A percentile compares a stretch with the other conserved stretches of the same genome.
phyloP scores from a whole-genome alignment of 2,888 invertebrate genomes.

The Syrista parreyssii region DNA sequence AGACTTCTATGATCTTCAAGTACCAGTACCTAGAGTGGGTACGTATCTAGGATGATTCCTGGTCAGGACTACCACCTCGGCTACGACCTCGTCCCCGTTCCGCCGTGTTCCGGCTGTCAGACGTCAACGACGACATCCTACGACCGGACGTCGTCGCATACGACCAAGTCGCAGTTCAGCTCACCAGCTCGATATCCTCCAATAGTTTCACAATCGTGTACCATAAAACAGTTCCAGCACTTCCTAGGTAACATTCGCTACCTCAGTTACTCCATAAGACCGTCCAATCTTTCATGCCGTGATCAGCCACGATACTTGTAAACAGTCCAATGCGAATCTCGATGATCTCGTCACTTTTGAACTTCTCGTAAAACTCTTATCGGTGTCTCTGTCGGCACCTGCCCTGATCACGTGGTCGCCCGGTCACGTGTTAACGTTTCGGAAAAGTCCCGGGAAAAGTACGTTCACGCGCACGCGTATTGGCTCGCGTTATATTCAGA shows the following conservation, averaged over 20 bases:
- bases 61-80: neutral
- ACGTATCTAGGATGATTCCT: neutral
- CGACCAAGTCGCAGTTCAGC: neutral
- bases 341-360: neutral
- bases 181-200: neutral
- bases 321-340: no score
- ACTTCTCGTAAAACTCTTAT: neutral
- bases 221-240: neutral
- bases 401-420: neutral
- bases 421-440: constrained; percentile 26
- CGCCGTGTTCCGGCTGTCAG: neutral
- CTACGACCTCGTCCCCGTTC: neutral
- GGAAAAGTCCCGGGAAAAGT: constrained; percentile 45
- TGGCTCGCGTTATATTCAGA: constrained; percentile 23
- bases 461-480: constrained; percentile 40
- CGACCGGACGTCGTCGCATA: neutral
- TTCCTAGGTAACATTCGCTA: neutral
- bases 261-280: constrained; percentile 8
- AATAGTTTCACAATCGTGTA: neutral
- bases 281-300: neutral
- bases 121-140: neutral
- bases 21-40: neutral
- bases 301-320: neutral
- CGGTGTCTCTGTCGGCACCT: neutral
- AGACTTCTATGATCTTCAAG: neutral